These are phyloP conservation scores for Coryphaenoides rupestris DNA, from an alignment of 2,113 vertebrate species.

Conservation along the genomic window DNA sequence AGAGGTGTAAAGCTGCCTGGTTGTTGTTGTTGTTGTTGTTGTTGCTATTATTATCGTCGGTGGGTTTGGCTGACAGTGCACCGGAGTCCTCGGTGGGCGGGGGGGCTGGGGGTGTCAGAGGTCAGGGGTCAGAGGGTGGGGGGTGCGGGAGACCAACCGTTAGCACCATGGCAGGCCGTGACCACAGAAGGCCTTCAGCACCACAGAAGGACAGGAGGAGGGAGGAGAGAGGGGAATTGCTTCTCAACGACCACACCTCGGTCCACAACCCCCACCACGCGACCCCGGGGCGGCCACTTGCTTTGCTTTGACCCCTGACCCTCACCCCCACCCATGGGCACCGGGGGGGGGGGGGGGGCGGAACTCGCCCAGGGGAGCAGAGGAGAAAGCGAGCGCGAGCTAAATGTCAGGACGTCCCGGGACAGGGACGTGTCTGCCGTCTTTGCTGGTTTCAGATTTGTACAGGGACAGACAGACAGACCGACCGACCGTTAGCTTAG, in stretches of 20 bases:
- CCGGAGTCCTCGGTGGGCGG: too few species aligned
- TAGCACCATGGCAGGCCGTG: slow-evolving; percentile 63
- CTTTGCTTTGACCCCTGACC: slow-evolving; percentile 27
- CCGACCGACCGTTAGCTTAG: slow-evolving; percentile 42
- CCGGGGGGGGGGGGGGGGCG: not conserved
- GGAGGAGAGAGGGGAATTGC: slow-evolving; percentile 33
- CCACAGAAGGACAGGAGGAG: slow-evolving; percentile 61
- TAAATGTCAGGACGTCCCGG: slow-evolving; percentile 36
- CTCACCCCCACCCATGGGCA: slow-evolving; percentile 11
- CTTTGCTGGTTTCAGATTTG: slow-evolving; percentile 72
- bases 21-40: too few species aligned
- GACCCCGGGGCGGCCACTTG: slow-evolving; percentile 30
- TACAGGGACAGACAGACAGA: slow-evolving; percentile 65
- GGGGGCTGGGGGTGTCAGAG: too few species aligned
- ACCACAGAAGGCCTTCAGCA: slow-evolving; percentile 57
- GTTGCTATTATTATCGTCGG: slow-evolving; percentile 41
- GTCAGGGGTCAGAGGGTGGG: too few species aligned
- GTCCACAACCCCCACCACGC: not conserved
- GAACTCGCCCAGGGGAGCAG: not conserved
- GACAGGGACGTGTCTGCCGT: slow-evolving; percentile 53
- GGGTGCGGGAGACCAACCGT: slow-evolving; percentile 54
- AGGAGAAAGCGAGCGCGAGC: slow-evolving; percentile 20
- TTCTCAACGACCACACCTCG: slow-evolving; percentile 10
- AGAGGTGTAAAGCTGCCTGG: slow-evolving; percentile 12
- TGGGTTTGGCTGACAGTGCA: slow-evolving; percentile 41